Evolutionary conservation across 2,888 invertebrate species (phyloP), one percentile per base, ranked within the genome.

Genomic region (Petrolisthes cinctipes): DNA sequence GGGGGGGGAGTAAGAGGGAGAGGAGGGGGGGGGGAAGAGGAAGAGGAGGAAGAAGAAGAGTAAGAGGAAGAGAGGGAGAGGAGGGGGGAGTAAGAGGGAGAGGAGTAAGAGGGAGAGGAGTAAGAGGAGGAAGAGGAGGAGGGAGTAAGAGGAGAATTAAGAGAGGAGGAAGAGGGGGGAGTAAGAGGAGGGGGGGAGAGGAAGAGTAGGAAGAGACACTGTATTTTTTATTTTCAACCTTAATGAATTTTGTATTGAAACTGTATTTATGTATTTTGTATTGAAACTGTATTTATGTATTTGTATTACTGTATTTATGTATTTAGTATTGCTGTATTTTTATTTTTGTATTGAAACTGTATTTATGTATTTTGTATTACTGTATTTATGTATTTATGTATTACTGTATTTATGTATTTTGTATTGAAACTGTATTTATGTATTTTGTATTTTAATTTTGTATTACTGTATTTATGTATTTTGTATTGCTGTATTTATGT

Each of bases 161-260:
- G 57, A 82, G 57, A 82, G 82, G n/a, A n/a, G n/a, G n/a, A n/a
- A n/a, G 61, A 61, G 61, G 81, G 61, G 81, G 61, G 81, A 81
- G 81, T 61, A 61, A 81, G 81, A 81, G 81, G 81, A 81, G 81
- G 61, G 81, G 61, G 82, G 66, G 82, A 82, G 82, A 82, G 82
- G 66, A 66, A 82, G 82, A 82, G 82, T 23, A 61, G 20, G 61
- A 6, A 57, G n/a, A 7, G 4, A 5, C 4, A 54, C 54, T 6
- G 14, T 61, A 9, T 9, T 61, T 61, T 61, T 6, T 61, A 9
- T 9, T 61, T 61, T 9, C 14, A 9, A 61, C 14, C 14, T n/a
- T 61, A 14, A 14, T 14, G 61, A 9, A 9, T 61, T 6, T 6
- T 6, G 61, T 61, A 14, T 9, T 6, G 61, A 14, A 61, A 61